A percentile compares a stretch with the other conserved stretches of the same genome.
These are phyloP conservation scores for Actenoides hombroni DNA, from an alignment of 2,113 vertebrate species.

Conservation along the genomic window DNA sequence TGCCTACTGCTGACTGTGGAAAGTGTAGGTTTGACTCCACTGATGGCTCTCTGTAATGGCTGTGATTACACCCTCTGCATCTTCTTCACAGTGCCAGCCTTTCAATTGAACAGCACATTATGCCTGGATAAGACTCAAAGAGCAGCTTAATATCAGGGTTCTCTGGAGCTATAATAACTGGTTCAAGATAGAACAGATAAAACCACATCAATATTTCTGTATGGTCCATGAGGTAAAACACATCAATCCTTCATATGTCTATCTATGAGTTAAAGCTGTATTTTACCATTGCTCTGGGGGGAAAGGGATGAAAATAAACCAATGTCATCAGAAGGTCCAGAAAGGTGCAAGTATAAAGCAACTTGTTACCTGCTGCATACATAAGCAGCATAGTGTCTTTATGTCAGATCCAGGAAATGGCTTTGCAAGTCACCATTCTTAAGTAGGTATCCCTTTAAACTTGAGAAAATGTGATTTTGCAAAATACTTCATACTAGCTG, in stretches of 20 bases:
- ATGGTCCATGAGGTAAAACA: conserved; percentile 49
- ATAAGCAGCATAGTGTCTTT: neutral
- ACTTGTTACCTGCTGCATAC: neutral
- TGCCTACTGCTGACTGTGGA: conserved; percentile 75
- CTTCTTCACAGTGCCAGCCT: conserved; percentile 75
- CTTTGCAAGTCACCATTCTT: neutral
- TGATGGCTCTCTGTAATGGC: conserved; percentile 75
- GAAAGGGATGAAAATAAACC: neutral
- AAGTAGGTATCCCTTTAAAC: neutral
- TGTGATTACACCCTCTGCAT: conserved; percentile 79
- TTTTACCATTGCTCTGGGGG: neutral
- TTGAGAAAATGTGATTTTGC: neutral
- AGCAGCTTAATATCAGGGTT: conserved; percentile 79
- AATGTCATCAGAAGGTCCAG: neutral
- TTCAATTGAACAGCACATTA: conserved; percentile 75
- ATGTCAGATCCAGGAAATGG: neutral
- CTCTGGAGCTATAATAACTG: conserved; percentile 72
- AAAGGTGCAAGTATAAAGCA: neutral
- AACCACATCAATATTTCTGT: conserved; percentile 61
- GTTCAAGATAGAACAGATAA: conserved; percentile 75
- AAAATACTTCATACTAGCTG: neutral
- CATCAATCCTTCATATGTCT: conserved; percentile 17
- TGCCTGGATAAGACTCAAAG: conserved; percentile 77
- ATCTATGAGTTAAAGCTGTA: conserved; percentile 18
- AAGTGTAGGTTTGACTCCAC: conserved; percentile 76